These are phyloP conservation scores for Calyptomena viridis DNA, from an alignment of 2,113 vertebrate species.

Conservation along the genomic window DNA sequence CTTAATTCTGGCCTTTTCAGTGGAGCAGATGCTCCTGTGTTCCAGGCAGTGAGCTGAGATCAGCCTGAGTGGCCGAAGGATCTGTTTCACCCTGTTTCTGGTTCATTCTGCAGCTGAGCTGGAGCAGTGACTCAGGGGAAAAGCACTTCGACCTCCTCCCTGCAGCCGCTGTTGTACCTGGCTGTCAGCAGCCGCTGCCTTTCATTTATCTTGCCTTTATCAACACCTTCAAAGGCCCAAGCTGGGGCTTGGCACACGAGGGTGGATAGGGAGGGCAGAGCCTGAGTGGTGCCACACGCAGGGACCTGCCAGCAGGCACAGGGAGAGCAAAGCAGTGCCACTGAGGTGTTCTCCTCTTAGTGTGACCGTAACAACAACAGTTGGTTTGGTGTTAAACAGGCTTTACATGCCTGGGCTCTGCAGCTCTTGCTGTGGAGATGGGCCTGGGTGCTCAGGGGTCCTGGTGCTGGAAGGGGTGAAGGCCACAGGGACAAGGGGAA, in stretches of 20 bases:
- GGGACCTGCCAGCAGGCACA: fast-evolving
- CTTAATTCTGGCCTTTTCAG: not conserved
- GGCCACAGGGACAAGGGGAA: not conserved
- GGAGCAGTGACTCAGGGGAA: conserved; percentile 11
- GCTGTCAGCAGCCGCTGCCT: not conserved
- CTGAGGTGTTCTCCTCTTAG: not conserved
- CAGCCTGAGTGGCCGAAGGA: not conserved
- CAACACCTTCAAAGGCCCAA: not conserved
- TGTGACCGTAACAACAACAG: not conserved
- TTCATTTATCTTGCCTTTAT: conserved; percentile 26
- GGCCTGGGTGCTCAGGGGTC: not conserved
- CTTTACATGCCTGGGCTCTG: not conserved
- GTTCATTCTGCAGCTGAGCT: not conserved
- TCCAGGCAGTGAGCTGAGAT: not conserved
- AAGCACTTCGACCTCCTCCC: conserved; percentile 22
- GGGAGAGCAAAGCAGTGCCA: not conserved
- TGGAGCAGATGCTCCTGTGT: not conserved
- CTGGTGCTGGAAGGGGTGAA: not conserved
- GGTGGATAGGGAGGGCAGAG: not conserved
- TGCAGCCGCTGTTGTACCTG: not conserved
- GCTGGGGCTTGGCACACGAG: not conserved
- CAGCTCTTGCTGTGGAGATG: not conserved
- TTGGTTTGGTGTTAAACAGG: not conserved
- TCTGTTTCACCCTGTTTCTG: not conserved
- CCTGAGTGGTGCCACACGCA: fast-evolving